Conservation (phyloP, 30 jellyfish, hydroid and myxozoan genomes). For the Pseudorhiza aurosa region DNA sequence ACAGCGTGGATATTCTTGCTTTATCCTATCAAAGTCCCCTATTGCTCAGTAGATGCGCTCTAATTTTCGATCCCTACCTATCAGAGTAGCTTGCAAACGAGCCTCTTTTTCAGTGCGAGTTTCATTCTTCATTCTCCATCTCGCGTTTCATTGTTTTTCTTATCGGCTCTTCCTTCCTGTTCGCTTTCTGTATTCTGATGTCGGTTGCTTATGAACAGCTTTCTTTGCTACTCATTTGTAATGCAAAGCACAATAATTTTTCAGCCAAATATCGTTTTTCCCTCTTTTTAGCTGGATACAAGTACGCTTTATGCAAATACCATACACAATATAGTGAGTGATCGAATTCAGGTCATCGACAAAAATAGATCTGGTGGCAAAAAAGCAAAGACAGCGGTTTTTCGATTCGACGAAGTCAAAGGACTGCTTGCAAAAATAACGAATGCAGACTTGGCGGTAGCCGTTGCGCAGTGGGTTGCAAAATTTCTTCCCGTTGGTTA, state of each 20-base stretch:
- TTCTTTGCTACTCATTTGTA: no score
- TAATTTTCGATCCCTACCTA: no score
- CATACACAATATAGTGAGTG: slow-evolving; percentile 72
- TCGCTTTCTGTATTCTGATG: background rate
- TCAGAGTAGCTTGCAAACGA: no score
- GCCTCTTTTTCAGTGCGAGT: background rate
- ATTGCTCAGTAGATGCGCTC: no score
- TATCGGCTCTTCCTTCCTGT: background rate
- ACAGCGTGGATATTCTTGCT: no score
- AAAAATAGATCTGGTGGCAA: background rate
- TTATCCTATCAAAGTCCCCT: no score
- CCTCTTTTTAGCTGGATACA: slow-evolving; percentile 79
- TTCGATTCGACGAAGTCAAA: slow-evolving; percentile 63
- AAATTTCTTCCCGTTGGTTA: slow-evolving; percentile 86
- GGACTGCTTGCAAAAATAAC: slow-evolving; percentile 64
- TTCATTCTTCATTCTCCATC: background rate
- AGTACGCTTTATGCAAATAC: slow-evolving; percentile 82
- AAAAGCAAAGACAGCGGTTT: slow-evolving; percentile 11
- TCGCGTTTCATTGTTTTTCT: background rate
- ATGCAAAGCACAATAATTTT: no score
- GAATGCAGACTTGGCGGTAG: slow-evolving; percentile 73
- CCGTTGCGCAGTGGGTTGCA: slow-evolving; percentile 95
- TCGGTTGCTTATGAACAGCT: no score
- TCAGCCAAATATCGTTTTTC: no score
- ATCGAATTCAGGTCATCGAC: slow-evolving; percentile 31